These are phyloP conservation scores for Nothoprocta pentlandii DNA, from an alignment of 2,113 vertebrate genomes.

Conservation along the genomic window DNA sequence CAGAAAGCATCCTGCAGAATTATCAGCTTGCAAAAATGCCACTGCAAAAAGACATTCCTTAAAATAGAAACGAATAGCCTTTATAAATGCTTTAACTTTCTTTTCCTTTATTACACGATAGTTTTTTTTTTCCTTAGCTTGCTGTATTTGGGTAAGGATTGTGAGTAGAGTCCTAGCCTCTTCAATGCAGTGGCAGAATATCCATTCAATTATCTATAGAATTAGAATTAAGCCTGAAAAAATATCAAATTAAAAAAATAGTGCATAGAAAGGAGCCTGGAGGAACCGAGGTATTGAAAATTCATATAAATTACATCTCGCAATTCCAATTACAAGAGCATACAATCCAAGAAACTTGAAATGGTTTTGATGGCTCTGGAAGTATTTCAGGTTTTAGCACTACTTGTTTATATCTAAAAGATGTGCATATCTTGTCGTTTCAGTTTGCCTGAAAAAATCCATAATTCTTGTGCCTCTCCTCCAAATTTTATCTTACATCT, in stretches of 20 bases:
- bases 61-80: not conserved
- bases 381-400: not conserved
- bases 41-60: not conserved
- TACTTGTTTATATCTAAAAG: not conserved
- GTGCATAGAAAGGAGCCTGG: not conserved
- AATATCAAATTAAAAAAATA: not conserved
- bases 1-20: not conserved
- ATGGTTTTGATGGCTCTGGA: not conserved
- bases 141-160: not conserved
- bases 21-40: not conserved
- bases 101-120: not conserved
- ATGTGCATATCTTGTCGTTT: accelerated
- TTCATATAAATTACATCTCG: not conserved
- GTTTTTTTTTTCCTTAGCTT: no score
- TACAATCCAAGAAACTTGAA: accelerated
- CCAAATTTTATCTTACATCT: not conserved
- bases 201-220: not conserved
- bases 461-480: not conserved
- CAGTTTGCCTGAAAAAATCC: not conserved
- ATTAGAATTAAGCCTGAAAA: not conserved
- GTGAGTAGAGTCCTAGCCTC: not conserved
- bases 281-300: not conserved
- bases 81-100: not conserved
- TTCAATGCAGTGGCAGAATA: not conserved
- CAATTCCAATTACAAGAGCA: not conserved